phyloP scores from a whole-genome alignment of 2,113 vertebrate genomes.

The Hystrix brachyura region DNA sequence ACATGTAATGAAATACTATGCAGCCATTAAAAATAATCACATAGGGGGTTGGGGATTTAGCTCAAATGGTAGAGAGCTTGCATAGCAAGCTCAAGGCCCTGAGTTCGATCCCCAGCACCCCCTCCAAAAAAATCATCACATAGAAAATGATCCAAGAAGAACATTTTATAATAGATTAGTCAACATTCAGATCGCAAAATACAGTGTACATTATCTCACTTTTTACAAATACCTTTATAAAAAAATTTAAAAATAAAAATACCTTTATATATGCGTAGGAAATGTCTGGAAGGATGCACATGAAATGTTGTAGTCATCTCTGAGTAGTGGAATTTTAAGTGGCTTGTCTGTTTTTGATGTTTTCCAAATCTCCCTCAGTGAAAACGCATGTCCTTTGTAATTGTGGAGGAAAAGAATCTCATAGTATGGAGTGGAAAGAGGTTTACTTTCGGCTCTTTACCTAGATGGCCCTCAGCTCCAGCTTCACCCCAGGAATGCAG shows the following conservation, averaged over 20 bases:
- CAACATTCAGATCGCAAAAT: constrained; percentile 47
- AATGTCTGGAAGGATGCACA: background rate
- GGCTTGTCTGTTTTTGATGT: background rate
- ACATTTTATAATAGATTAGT: background rate
- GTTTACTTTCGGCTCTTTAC: background rate
- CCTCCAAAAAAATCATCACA: background rate
- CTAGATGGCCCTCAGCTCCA: background rate
- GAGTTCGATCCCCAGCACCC: no score
- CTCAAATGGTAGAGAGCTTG: no score
- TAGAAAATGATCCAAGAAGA: background rate
- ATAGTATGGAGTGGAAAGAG: background rate
- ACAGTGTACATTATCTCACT: background rate
- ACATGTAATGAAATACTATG: background rate
- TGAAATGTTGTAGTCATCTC: background rate
- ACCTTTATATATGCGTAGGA: background rate
- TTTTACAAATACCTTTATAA: background rate
- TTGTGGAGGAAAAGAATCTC: background rate
- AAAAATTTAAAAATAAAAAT: background rate
- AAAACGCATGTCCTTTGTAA: constrained; percentile 20
- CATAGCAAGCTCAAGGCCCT: no score
- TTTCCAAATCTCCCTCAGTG: constrained; percentile 25
- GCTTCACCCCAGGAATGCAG: background rate
- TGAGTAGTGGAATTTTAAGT: background rate
- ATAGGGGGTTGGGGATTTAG: background rate
- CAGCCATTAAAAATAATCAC: background rate